phyloP scores from a whole-genome alignment of 2,113 vertebrate species.

The Cyprinus carpio region DNA sequence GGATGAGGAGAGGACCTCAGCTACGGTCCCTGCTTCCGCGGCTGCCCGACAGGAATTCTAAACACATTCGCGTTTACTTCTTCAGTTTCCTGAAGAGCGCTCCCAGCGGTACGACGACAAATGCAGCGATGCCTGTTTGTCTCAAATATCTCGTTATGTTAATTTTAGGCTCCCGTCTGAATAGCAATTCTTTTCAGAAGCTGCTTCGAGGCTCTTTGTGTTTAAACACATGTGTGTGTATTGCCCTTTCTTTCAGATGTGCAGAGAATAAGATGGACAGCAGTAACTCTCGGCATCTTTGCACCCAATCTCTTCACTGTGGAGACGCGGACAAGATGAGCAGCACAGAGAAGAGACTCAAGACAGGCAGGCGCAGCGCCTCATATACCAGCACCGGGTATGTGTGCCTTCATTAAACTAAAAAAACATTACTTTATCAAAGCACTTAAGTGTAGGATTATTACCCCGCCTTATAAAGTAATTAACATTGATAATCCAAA shows the following conservation, averaged over 20 bases:
- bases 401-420: background rate
- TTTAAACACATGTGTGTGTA: background rate
- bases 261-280: conserved; percentile 94
- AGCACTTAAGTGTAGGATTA: background rate
- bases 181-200: conserved; percentile 1
- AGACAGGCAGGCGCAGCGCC: conserved; percentile 83
- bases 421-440: no score
- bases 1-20: conserved; percentile 78
- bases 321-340: conserved; percentile 88
- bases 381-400: conserved; percentile 88
- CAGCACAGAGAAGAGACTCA: conserved; percentile 84
- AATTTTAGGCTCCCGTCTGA: background rate
- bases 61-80: conserved; percentile 82
- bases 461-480: background rate
- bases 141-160: background rate
- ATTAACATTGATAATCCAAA: no score
- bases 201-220: background rate
- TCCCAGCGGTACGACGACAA: conserved; percentile 80
- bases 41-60: conserved; percentile 77
- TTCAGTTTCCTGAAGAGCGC: conserved; percentile 86
- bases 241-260: conserved; percentile 73
- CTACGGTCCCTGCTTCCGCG: conserved; percentile 85
- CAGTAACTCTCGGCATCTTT: conserved; percentile 90
- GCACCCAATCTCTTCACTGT: conserved; percentile 89
- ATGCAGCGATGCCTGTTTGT: background rate